A percentile compares a stretch with the other conserved stretches of the same genome.
These are phyloP conservation scores for Nesospiza acunhae DNA, from an alignment of 2,113 vertebrate genomes.

Conservation along the genomic window DNA sequence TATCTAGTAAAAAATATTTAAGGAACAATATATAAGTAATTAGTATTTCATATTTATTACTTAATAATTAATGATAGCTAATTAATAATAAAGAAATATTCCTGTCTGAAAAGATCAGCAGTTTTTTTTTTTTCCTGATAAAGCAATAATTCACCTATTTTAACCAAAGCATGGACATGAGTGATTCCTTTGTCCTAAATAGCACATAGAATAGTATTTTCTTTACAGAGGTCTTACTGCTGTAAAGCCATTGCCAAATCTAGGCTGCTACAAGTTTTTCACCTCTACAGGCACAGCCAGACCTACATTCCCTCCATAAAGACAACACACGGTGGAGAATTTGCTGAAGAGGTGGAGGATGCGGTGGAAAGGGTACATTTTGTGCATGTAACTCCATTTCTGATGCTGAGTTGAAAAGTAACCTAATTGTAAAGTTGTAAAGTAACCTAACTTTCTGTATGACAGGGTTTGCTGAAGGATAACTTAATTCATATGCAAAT, in stretches of 20 bases:
- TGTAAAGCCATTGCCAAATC: neutral
- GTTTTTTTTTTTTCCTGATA: neutral
- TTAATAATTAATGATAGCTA: neutral
- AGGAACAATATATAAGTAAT: neutral
- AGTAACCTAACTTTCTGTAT: neutral
- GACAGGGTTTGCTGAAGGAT: neutral
- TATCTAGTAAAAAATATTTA: neutral
- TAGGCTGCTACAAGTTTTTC: neutral
- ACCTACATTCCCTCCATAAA: neutral
- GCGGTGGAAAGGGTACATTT: neutral
- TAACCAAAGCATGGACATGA: neutral
- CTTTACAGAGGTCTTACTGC: neutral
- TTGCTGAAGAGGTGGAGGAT: neutral
- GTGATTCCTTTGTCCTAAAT: neutral
- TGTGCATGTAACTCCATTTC: neutral
- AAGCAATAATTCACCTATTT: neutral
- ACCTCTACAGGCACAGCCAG: neutral
- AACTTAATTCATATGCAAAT: neutral
- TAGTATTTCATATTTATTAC: too few relatives aligned
- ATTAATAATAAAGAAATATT: neutral
- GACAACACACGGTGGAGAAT: accelerated
- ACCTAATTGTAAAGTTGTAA: neutral
- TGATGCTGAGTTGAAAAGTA: neutral
- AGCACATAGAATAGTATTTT: neutral
- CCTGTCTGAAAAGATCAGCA: neutral